Evolutionary conservation across 2,797 vertebrate genomes (phyloP), one percentile per base, ranked within the genome.

Genomic region (Pangasius macronema): DNA sequence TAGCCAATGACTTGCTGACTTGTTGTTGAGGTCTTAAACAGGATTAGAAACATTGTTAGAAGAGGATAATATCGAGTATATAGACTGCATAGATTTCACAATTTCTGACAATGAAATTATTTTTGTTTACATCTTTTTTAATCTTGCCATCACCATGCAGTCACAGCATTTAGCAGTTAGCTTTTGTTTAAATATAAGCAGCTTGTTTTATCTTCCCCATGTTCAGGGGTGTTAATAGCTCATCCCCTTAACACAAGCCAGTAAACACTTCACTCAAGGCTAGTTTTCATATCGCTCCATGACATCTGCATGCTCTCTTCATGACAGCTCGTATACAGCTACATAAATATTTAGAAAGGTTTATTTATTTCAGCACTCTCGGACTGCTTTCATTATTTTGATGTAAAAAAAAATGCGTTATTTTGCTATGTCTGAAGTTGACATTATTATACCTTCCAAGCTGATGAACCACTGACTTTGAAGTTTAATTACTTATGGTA

Each of bases 161-260:
- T 51, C n/a, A 16, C 7, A 30, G 75, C n/a, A 55, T 57, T n/a
- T n/a, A n/a, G n/a, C n/a, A n/a, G n/a, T n/a, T 76, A 51, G 27
- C 13, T 18, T 76, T 80, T 36, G n/a, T 76, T 22, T 42, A 59
- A n/a, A n/a, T 59, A 13, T 16, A 30, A 51, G 33, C 1, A 11
- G 0, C 39, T 82, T 82, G 53, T 63, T 65, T 65, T 82, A 46
- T 82, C 59, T 82, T 65, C 65, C 42, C 27, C 61, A 49, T 82
- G 20, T 39, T 11, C 77, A 80, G 30, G 76, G 2, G 0, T 36
- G 76, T 80, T 80, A 39, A 55, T 53, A 53, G 49, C 49, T 33
- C n/a, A 2, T 49, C 42, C 13, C n/a, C 73, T n/a, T 51, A 16
- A 30, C 14, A 30, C 27, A 18, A 27, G 49, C n/a, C 18, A 7